Evolutionary conservation across 2,797 vertebrate species (phyloP), one percentile per base, ranked within the genome.

Genomic region (Aselliscus stoliczkanus): DNA sequence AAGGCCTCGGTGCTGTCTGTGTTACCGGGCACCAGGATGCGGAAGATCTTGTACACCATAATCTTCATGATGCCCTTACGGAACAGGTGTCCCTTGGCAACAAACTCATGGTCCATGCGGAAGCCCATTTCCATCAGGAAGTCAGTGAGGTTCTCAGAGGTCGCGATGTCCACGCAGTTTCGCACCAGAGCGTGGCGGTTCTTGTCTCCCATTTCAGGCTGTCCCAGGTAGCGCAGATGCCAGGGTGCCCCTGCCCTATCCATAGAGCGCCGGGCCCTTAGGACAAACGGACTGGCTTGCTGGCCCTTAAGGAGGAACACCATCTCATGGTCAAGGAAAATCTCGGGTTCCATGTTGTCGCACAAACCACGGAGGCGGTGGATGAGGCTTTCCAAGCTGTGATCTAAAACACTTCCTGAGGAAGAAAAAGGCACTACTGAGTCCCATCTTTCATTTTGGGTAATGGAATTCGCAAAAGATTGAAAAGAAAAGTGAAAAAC

Each of bases 41-140:
- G 99, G 44, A 99, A 99, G 95, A 99, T 98, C 98, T 99, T 99
- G 98, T 99, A 99, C 4, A 99, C 99, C 94, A 99, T 98, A 4
- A 99, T 98, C 98, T 99, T 99, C 99, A 99, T 99, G 0, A 98
- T 99, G 5, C 99, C 99, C 97, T 99, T 99, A 79, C 99, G 99
- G 97, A 99, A 99, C 80, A 99, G 97, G 64, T 99, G 99, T 1
- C 99, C 99, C 37, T 99, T 99, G 90, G 99, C 99, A 27, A 99
- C 99, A 92, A 99, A 99, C 97, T 99, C 99, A 0, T 99, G 99
- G 98, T 99, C 99, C 99, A 99, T 99, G 86, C 99, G 99, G 98
- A 99, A 99, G 44, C 99, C 99, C 99, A 99, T 99, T 98, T 99
- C 99, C 79, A 99, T 99, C 54, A 99, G 98, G 93, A 99, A 99